Evolutionary conservation across 2,113 vertebrate species (phyloP).

Genomic region (Emydocephalus ijimae): DNA sequence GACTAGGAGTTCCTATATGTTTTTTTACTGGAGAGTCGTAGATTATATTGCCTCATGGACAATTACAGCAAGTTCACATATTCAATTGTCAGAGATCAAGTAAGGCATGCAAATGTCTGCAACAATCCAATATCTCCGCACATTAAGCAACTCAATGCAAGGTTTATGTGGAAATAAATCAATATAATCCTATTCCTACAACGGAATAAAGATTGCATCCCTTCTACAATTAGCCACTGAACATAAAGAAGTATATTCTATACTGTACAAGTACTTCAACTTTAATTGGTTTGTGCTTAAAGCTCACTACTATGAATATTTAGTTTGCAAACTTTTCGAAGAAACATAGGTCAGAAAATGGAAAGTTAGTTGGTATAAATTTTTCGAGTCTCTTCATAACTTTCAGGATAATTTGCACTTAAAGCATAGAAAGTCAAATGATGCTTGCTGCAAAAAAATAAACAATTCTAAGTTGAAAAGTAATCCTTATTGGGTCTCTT

Average conservation of each 20-base stretch:
- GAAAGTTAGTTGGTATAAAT: not conserved
- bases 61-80: not conserved
- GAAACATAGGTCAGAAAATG: not conserved
- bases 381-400: not conserved
- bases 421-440: not conserved
- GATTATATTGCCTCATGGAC: not conserved
- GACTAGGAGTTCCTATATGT: not conserved
- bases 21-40: not conserved
- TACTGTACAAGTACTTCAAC: not conserved
- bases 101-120: not conserved
- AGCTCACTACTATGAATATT: not conserved
- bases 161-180: not conserved
- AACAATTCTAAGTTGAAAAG: not conserved
- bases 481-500: not conserved
- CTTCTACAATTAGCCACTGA: not conserved
- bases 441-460: not conserved
- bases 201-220: not conserved
- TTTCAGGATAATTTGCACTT: not conserved
- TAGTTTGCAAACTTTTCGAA: not conserved
- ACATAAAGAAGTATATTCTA: not conserved
- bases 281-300: not conserved
- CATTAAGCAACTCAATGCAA: not conserved
- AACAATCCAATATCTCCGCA: not conserved
- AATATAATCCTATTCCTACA: not conserved
- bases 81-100: not conserved